Base-by-base conservation (phyloP, 2,888 invertebrate genomes). In the Prosopocoilus inquinatus region DNA sequence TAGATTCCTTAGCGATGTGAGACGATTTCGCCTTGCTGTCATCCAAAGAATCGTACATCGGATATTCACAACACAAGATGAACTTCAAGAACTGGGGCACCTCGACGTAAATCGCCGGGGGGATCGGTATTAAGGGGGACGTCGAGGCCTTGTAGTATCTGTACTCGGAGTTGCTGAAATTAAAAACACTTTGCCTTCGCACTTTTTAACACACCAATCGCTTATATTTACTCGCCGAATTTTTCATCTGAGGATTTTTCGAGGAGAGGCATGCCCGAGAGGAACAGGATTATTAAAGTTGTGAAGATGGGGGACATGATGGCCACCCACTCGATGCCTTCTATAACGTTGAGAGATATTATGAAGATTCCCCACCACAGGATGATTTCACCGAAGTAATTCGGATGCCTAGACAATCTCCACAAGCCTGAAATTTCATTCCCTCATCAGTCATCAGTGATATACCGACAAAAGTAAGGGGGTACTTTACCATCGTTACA, bases 281-380 rank as follows among this genome's bases (percentile, higher is more conserved):
- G 82, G 78, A 94, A 94, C 50, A 95, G 80, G 68, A 95, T 90
- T 60, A 94, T 94, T 63, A 90, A 78, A 11, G 89, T 89, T 15
- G 91, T 94, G 75, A 95, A 95, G 55, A 94, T 79, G 4, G 94
- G 94, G 11, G 93, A 94, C 65, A 92, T 81, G 64, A 93, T 87
- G 8, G 90, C 92, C 20, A 92, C 81, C 90, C 92, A 94, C 79
- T 95, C 93, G 33, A 86, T 80, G 12, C 92, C 91, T 68, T 88
- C 85, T 65, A 95, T 86, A 12, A 94, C 90, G 72, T 92, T 93
- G 34, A 94, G 76, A 0, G 94, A 91, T 74, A 94, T 90, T 49
- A 91, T 86, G 72, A 95, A 95, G 67, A 95, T 88, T 2, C 96
- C 94, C 90, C 94, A 91, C 95, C 96, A 94, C 11, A 96, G 82